Percentiles rank a stretch among this genome's conserved stretches.
These are phyloP conservation scores for Gymnothorax javanicus DNA, from an alignment of 2,797 vertebrate genomes.

Conservation along the genomic window DNA sequence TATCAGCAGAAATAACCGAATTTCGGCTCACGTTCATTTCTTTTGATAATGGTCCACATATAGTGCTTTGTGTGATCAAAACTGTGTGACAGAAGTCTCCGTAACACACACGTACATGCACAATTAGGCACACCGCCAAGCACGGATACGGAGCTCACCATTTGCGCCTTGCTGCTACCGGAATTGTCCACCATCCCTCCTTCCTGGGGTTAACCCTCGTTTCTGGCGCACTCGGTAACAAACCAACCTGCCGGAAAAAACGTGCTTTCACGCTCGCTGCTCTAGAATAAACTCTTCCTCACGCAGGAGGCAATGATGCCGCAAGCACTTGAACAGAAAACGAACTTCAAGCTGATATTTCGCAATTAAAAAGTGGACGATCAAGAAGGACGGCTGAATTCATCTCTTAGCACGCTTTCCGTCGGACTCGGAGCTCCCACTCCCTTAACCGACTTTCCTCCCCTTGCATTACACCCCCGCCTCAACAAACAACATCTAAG, in stretches of 20 bases:
- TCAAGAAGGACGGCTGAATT: conserved; percentile 56
- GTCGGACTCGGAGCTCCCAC: conserved; percentile 61
- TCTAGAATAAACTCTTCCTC: conserved; percentile 38
- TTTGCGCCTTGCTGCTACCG: conserved; percentile 75
- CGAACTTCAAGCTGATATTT: conserved; percentile 30
- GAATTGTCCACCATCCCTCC: conserved; percentile 83
- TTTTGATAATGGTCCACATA: not conserved
- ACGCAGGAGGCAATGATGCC: conserved; percentile 25
- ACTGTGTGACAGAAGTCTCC: not conserved
- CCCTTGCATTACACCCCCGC: conserved; percentile 61
- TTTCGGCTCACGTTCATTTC: not conserved
- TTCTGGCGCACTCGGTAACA: conserved; percentile 68
- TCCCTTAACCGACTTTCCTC: conserved; percentile 60
- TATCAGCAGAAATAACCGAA: not conserved
- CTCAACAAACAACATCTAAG: conserved; percentile 56
- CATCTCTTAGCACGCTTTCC: conserved; percentile 58
- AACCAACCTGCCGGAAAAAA: conserved; percentile 62
- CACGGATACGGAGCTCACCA: conserved; percentile 67
- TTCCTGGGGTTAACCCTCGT: conserved; percentile 53
- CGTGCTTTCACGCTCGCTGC: conserved; percentile 47
- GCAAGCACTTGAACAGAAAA: not conserved
- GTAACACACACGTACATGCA: not conserved
- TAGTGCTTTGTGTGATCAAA: not conserved
- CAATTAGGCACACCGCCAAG: conserved; percentile 33
- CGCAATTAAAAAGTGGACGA: conserved; percentile 52